Percentiles rank a stretch among this genome's conserved stretches.
Conservation (phyloP, 2,113 vertebrate genomes). For the Bothrops jararaca region DNA sequence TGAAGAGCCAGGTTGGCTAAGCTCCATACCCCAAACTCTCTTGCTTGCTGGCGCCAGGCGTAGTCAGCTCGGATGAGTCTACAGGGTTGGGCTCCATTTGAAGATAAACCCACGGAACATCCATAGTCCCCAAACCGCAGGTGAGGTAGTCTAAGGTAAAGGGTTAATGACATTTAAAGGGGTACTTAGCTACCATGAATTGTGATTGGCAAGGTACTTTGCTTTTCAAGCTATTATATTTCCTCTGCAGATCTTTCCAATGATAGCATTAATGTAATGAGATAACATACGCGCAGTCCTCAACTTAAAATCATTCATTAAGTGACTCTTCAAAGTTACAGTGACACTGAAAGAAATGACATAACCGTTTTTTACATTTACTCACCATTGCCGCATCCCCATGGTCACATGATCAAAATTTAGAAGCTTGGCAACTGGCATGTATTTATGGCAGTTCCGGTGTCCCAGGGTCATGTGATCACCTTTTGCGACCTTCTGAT, state of each 20-base stretch:
- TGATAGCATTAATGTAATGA: background rate
- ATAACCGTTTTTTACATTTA: background rate
- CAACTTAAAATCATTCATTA: background rate
- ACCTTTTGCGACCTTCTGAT: background rate
- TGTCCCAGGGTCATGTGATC: background rate
- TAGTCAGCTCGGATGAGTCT: conserved; percentile 41
- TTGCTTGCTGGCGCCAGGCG: conserved; percentile 52
- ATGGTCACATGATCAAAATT: background rate
- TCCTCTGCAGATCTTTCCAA: background rate
- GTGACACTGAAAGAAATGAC: background rate
- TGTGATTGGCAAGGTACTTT: background rate
- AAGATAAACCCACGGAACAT: conserved; percentile 6
- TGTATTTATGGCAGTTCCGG: background rate
- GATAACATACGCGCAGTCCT: background rate
- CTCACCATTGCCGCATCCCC: background rate
- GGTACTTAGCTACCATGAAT: background rate
- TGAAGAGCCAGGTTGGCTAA: conserved; percentile 40
- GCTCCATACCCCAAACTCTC: conserved; percentile 48
- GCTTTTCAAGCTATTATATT: background rate
- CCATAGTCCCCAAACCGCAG: background rate
- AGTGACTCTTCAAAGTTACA: background rate
- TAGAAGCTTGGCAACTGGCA: background rate
- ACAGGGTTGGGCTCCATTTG: conserved; percentile 17
- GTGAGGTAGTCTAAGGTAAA: conserved; percentile 6
- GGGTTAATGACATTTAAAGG: conserved; percentile 7